Evolutionary conservation across 2,113 vertebrate species (phyloP).

Genomic region (Microcebus tavaratra): DNA sequence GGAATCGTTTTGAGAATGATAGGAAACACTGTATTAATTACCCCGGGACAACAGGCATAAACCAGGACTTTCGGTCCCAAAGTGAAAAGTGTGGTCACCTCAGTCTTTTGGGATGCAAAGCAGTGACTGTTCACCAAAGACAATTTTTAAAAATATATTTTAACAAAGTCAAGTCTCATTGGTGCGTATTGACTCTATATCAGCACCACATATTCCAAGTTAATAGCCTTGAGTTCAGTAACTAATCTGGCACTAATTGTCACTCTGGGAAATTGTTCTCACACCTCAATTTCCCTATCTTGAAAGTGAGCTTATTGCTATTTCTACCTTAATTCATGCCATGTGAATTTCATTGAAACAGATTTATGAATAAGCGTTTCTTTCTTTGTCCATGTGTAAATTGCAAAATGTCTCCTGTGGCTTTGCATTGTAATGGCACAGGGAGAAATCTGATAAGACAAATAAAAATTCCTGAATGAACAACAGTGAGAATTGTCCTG

Average conservation of each 20-base stretch:
- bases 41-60: background rate
- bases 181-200: background rate
- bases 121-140: background rate
- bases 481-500: slow-evolving; percentile 53
- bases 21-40: background rate
- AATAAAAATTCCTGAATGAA: slow-evolving; percentile 69
- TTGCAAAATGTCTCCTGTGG: slow-evolving; percentile 67
- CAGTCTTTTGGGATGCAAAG: background rate
- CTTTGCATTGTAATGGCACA: slow-evolving; percentile 33
- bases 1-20: background rate
- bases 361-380: slow-evolving; percentile 35
- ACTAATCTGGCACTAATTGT: slow-evolving; percentile 28
- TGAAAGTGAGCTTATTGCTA: slow-evolving; percentile 35
- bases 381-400: slow-evolving; percentile 51
- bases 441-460: slow-evolving; percentile 64
- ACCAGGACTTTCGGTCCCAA: background rate
- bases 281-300: slow-evolving; percentile 40
- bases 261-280: slow-evolving; percentile 39
- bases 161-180: background rate
- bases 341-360: slow-evolving; percentile 42
- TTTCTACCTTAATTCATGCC: slow-evolving; percentile 49
- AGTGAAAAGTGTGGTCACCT: background rate
- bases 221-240: background rate
- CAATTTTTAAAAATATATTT: background rate
- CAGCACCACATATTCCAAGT: background rate